Conservation (phyloP, 2,113 vertebrate genomes). For the Hippopotamus amphibius region DNA sequence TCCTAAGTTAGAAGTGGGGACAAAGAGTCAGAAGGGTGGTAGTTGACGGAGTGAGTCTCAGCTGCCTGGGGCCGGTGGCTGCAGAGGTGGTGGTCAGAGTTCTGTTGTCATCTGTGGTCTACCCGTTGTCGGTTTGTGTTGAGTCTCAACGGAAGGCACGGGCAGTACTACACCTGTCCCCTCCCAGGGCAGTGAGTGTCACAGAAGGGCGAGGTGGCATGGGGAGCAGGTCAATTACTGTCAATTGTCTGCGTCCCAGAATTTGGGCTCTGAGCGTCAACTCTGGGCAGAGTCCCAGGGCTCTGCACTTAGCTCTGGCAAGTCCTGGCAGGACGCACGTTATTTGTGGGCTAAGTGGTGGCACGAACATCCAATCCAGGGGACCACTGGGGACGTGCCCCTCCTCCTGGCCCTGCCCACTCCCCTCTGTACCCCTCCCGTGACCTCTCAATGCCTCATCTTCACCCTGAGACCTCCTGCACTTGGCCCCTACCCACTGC, state of each 20-base stretch:
- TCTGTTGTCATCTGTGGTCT: background rate
- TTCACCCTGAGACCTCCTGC: background rate
- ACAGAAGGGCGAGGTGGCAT: background rate
- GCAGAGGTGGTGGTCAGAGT: background rate
- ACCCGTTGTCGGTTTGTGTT: background rate
- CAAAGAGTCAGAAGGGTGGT: background rate
- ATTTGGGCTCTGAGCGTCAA: accelerated
- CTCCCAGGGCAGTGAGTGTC: accelerated
- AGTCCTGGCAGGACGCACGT: background rate
- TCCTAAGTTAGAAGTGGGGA: background rate
- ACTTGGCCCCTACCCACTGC: background rate
- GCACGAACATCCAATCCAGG: background rate
- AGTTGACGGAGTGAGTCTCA: background rate
- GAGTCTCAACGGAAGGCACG: background rate
- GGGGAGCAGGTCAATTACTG: background rate
- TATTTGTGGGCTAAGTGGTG: background rate
- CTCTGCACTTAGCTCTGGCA: background rate
- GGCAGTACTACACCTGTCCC: background rate
- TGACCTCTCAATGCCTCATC: background rate
- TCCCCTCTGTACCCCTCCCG: background rate
- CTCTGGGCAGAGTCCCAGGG: background rate
- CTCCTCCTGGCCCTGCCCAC: background rate
- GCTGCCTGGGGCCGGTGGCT: background rate
- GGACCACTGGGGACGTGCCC: accelerated
- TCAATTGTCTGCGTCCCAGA: background rate